Conservation (phyloP, 2,888 invertebrate genomes). For the Melieria picta region DNA sequence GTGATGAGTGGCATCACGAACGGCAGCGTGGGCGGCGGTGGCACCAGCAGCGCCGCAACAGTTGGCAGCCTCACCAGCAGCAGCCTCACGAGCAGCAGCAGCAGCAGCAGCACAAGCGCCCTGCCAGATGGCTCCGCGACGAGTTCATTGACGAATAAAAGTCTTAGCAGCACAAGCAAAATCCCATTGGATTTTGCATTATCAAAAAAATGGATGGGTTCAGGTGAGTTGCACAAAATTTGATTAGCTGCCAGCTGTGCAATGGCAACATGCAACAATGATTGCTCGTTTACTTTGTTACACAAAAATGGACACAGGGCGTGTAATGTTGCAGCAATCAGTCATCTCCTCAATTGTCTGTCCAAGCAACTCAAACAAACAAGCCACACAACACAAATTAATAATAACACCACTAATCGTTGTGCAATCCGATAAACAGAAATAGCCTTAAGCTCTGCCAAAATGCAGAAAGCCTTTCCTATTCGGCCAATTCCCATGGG, state of each 20-base stretch:
- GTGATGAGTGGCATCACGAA: constrained; percentile 39
- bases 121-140: constrained; percentile 37
- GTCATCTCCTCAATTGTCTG: too few species aligned
- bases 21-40: constrained; percentile 26
- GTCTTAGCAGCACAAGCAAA: constrained; percentile 44
- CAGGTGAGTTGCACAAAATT: constrained; percentile 39
- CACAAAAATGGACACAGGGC: too few species aligned
- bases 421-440: too few species aligned
- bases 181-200: constrained; percentile 52
- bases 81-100: constrained; percentile 34
- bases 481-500: too few species aligned
- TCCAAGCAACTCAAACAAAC: too few species aligned
- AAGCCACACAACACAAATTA: too few species aligned
- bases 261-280: neutral
- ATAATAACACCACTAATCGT: too few species aligned
- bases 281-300: neutral
- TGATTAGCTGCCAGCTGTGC: neutral
- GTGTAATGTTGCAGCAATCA: too few species aligned
- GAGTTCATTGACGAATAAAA: constrained; percentile 24
- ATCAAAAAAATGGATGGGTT: constrained; percentile 51
- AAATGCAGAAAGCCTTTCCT: too few species aligned
- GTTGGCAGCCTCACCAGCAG: neutral
- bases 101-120: constrained; percentile 36
- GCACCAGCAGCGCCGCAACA: constrained; percentile 1
- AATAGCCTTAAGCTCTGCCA: too few species aligned